A percentile compares a stretch with the other conserved stretches of the same genome.
These are phyloP conservation scores for Agriopis aurantiaria DNA, from an alignment of 2,888 invertebrate species.

Conservation along the genomic window DNA sequence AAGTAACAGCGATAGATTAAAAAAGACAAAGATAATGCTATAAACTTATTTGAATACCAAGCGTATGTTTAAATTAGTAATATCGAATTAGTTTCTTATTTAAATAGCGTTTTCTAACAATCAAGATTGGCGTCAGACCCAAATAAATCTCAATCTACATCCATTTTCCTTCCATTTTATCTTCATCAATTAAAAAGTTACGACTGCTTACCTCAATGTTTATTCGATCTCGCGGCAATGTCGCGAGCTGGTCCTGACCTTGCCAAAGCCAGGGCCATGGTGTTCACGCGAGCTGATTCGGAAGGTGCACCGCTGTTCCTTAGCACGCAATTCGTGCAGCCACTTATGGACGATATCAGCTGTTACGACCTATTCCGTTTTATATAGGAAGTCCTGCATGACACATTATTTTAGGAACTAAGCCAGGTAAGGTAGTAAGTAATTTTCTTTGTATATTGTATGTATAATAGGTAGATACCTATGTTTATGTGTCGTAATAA, in stretches of 20 bases:
- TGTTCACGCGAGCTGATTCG: constrained; percentile 63
- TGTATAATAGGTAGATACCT: no score
- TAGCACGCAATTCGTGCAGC: constrained; percentile 57
- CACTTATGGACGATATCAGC: constrained; percentile 5
- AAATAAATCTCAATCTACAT: constrained; percentile 2
- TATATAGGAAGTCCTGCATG: constrained; percentile 5
- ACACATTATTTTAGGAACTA: background rate
- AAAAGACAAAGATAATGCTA: no score
- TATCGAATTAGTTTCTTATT: background rate
- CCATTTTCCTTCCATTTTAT: constrained; percentile 3
- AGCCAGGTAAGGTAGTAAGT: background rate
- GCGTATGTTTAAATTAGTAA: no score
- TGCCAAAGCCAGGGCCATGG: constrained; percentile 63
- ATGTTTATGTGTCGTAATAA: no score
- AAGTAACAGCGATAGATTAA: no score
- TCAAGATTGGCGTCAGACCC: constrained; percentile 1
- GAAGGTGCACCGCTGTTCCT: constrained; percentile 61
- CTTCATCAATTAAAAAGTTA: constrained; percentile 32
- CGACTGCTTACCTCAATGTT: constrained; percentile 31
- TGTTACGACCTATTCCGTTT: constrained; percentile 7
- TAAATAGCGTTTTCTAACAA: background rate
- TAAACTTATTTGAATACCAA: no score
- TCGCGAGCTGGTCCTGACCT: constrained; percentile 73
- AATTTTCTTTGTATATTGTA: no score
- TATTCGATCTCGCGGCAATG: constrained; percentile 52